A percentile compares a stretch with the other conserved stretches of the same genome.
phyloP scores from a whole-genome alignment of 2,113 vertebrate species.

The Oryctolagus cuniculus region mOryCun1.1 NC_091432.1:163349001-163349500 shows the following conservation, averaged over 20 bases:
- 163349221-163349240: background rate
- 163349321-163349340: background rate
- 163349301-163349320: background rate
- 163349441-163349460: too few species aligned
- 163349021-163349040: constrained; percentile 48
- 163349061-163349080: background rate
- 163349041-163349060: background rate
- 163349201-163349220: background rate
- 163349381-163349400: too few species aligned
- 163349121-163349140: background rate
- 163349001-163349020: background rate
- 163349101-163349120: background rate
- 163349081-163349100: background rate
- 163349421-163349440: too few species aligned
- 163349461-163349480: too few species aligned
- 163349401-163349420: too few species aligned
- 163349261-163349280: background rate
- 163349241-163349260: background rate
- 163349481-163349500: too few species aligned
- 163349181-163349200: background rate
- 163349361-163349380: too few species aligned
- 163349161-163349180: background rate
- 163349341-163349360: constrained; percentile 50
- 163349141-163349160: background rate
- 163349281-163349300: background rate